Base-by-base conservation (phyloP, 2,797 vertebrate species). In the Paratrypauchen microcephalus region DNA sequence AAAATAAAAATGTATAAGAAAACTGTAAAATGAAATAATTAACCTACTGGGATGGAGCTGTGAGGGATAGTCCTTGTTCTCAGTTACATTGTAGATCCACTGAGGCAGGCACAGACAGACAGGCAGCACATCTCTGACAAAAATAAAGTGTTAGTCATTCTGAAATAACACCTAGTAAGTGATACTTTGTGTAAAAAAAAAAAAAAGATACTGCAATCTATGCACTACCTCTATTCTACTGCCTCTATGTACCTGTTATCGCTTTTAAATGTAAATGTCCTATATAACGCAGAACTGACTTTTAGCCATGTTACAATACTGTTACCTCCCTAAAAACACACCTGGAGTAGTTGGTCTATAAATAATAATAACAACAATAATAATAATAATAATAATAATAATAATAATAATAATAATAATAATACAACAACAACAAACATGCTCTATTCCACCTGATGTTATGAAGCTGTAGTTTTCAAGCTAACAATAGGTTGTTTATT, bases 41-140 rank as follows among this genome's bases (percentile, higher is more conserved):
- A 36, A 89, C 90, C 89, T 68, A 92, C 91, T 62, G 8, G 91
- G 86, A 32, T 86, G 73, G 28, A 92, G 87, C 6, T 80, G 70
- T 58, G 86, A 73, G 47, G 89, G 71, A 45, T 1, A 18, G 12
- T 68, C 63, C 69, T 63, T 82, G 67, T 64, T 78, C 13, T 80
- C 69, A 0, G 70, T 80, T 21, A 87, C n/a, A 0, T 72, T 71
- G 77, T 65, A 83, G 74, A 93, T 73, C 85, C 86, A 88, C n/a
- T 0, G 52, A 55, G 92, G 92, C 56, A 92, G 78, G 47, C 62
- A 76, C 39, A 93, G 86, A 81, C 88, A 81, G 63, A 83, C 62
- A 6, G 79, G 52, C 78, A 92, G 54, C 58, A 92, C 89, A 70
- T 92, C 91, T 71, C 91, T 92, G 79, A 62, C 9, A 66, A 68